Conservation (phyloP, 2,113 vertebrate species). For the Tachysurus fulvidraco region DNA sequence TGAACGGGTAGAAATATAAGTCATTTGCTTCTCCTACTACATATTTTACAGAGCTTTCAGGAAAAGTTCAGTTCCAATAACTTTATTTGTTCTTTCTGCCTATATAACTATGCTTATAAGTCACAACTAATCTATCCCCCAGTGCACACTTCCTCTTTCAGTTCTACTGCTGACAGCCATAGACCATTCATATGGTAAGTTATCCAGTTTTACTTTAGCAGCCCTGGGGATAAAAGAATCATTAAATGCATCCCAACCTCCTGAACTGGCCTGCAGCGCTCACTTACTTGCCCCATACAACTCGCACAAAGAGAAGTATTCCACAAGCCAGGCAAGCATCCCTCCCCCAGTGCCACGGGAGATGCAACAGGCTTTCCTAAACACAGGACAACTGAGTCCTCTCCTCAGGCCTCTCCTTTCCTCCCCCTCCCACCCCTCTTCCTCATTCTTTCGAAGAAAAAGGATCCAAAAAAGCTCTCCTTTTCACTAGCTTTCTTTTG, state of each 20-base stretch:
- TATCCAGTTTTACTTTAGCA: constrained; percentile 42
- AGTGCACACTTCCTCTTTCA: constrained; percentile 35
- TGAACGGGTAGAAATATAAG: constrained; percentile 11
- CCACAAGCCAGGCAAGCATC: constrained; percentile 34
- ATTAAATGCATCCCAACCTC: constrained; percentile 55
- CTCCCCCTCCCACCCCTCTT: constrained; percentile 60
- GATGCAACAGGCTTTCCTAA: constrained; percentile 65
- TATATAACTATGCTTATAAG: constrained; percentile 15
- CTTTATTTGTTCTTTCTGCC: constrained; percentile 20
- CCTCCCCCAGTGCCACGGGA: constrained; percentile 32
- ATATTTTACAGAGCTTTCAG: constrained; percentile 13
- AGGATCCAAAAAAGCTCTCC: constrained; percentile 29
- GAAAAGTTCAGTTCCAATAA: background rate
- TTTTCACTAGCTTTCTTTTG: constrained; percentile 50
- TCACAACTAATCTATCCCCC: constrained; percentile 24
- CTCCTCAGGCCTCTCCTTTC: constrained; percentile 58
- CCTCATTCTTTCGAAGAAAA: constrained; percentile 41
- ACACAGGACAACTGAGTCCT: constrained; percentile 68
- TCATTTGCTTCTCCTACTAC: background rate
- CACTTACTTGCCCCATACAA: constrained; percentile 44
- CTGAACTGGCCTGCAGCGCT: constrained; percentile 48
- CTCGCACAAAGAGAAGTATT: constrained; percentile 53
- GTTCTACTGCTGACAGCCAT: constrained; percentile 13
- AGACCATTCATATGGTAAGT: constrained; percentile 45
- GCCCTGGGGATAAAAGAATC: constrained; percentile 51